Percentiles rank a stretch among this genome's conserved stretches.
These are phyloP conservation scores for Bubalus kerabau DNA, from an alignment of 2,113 vertebrate genomes.

Conservation along the genomic window DNA sequence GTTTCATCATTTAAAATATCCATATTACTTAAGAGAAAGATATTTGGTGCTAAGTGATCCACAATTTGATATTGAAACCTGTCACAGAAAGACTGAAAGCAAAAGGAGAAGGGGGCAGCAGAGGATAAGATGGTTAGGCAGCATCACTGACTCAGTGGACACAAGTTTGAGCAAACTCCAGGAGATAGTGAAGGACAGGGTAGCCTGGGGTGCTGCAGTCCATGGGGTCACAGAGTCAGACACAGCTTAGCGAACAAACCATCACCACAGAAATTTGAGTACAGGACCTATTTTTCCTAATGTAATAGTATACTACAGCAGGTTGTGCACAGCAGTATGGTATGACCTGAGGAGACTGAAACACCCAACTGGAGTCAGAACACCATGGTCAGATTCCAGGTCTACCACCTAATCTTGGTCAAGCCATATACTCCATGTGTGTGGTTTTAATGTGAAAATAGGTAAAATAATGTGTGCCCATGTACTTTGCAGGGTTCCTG, in stretches of 20 bases:
- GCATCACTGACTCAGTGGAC: neutral
- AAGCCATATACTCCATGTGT: neutral
- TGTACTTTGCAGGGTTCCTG: neutral
- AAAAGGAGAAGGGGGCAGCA: neutral
- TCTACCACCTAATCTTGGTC: neutral
- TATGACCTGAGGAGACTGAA: neutral
- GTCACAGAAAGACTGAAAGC: neutral
- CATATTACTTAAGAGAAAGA: neutral
- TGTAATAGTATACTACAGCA: neutral
- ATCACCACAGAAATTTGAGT: neutral
- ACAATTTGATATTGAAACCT: neutral
- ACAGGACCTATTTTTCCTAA: neutral
- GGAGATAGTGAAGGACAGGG: neutral
- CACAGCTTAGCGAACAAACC: neutral
- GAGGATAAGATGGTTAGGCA: neutral
- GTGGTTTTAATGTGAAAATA: neutral
- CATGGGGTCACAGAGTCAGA: neutral
- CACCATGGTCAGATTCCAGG: neutral
- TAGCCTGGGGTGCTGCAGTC: neutral
- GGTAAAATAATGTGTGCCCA: neutral
- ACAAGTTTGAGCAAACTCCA: neutral
- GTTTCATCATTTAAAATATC: neutral
- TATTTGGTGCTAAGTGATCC: neutral
- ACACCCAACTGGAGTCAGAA: neutral
- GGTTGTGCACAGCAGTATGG: neutral